Evolutionary conservation across 1,140 invertebrate genomes (phyloP).

Genomic region (Aphaenogaster rudis): DNA sequence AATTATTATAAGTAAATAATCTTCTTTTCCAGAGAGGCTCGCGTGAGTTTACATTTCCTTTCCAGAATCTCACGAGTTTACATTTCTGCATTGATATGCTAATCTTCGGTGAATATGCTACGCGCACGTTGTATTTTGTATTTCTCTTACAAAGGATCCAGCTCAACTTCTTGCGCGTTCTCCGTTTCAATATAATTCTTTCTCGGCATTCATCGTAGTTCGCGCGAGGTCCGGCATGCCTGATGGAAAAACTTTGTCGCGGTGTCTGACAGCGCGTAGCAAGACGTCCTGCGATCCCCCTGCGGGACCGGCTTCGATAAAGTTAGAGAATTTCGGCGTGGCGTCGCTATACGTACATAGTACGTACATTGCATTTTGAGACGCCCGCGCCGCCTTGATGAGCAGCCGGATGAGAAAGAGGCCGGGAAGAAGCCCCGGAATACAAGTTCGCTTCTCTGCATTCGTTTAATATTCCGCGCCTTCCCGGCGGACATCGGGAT

Average conservation of each 20-base stretch:
- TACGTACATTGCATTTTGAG: constrained; percentile 68
- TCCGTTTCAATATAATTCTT: not conserved
- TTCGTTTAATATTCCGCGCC: constrained; percentile 68
- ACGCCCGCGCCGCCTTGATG: constrained; percentile 19
- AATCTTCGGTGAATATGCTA: not conserved
- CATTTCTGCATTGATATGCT: not conserved
- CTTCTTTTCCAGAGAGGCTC: not conserved
- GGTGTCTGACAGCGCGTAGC: constrained; percentile 1
- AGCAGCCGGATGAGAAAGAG: constrained; percentile 25
- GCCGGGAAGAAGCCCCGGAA: not conserved
- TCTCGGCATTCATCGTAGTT: constrained; percentile 1
- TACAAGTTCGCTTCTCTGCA: constrained; percentile 49
- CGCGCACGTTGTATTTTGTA: not conserved
- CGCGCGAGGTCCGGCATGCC: constrained; percentile 26
- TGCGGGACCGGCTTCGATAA: constrained; percentile 42
- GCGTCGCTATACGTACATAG: constrained; percentile 9
- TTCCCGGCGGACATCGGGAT: constrained; percentile 50
- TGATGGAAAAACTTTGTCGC: constrained; percentile 70
- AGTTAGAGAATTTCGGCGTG: constrained; percentile 68
- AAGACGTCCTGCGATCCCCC: constrained; percentile 10
- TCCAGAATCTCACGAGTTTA: not conserved
- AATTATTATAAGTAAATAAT: not conserved
- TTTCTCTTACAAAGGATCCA: constrained; percentile 20
- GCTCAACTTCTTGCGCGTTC: not conserved
- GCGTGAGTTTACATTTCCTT: not conserved